Evolutionary conservation across 1,140 invertebrate species (phyloP).

Genomic region (Drosophila sturtevanti): DNA sequence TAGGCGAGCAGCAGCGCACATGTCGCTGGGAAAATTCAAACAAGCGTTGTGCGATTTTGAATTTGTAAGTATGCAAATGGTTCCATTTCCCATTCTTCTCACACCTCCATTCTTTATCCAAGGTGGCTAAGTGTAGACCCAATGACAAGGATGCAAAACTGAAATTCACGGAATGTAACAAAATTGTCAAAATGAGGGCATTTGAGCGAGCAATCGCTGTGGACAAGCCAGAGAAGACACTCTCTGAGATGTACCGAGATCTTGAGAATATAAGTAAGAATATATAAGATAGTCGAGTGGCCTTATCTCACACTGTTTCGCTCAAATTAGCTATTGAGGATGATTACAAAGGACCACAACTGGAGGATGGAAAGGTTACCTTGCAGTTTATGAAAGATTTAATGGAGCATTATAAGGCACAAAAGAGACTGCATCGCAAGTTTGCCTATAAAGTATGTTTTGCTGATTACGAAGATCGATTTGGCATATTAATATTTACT

Average conservation of each 20-base stretch:
- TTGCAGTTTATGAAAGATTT: slow-evolving; percentile 92
- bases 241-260: slow-evolving; percentile 92
- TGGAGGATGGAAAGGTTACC: slow-evolving; percentile 95
- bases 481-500: background rate
- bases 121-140: slow-evolving; percentile 92
- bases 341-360: slow-evolving; percentile 94
- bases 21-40: slow-evolving; percentile 99
- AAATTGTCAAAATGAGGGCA: slow-evolving; percentile 96
- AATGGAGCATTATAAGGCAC: slow-evolving; percentile 94
- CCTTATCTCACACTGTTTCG: background rate
- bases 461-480: too few relatives aligned
- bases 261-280: slow-evolving; percentile 94
- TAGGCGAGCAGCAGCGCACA: slow-evolving; percentile 96
- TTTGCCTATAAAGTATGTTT: slow-evolving; percentile 96
- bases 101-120: background rate
- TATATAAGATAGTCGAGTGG: background rate
- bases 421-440: slow-evolving; percentile 97
- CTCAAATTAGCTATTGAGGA: slow-evolving; percentile 92
- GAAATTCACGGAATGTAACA: slow-evolving; percentile 97
- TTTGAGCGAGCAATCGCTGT: slow-evolving; percentile 99
- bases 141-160: slow-evolving; percentile 96
- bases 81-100: background rate
- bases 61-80: slow-evolving; percentile 84
- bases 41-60: slow-evolving; percentile 98
- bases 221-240: slow-evolving; percentile 93